These are phyloP conservation scores for Drosophila mimetica DNA, from an alignment of 2,888 invertebrate genomes.

Conservation along the genomic window DNA sequence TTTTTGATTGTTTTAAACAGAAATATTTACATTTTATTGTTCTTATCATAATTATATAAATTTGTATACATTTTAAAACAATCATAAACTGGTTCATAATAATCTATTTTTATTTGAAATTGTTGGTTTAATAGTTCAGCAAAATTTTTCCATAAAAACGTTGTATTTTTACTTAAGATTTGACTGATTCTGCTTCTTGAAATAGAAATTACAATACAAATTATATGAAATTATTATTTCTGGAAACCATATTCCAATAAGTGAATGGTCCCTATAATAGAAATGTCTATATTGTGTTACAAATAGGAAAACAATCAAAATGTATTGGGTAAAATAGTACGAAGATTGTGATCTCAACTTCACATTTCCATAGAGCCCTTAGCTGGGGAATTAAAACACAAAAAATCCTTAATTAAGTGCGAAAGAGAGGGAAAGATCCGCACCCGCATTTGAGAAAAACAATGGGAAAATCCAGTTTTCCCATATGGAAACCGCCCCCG, in stretches of 20 bases:
- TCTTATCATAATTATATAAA: no score
- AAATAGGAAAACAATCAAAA: no score
- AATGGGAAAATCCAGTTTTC: slow-evolving; percentile 18
- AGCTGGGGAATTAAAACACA: slow-evolving; percentile 14
- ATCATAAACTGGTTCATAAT: no score
- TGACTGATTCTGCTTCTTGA: no score
- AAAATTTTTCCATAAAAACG: no score
- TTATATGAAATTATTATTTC: no score
- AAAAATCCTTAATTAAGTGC: slow-evolving; percentile 4
- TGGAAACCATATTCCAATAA: neutral
- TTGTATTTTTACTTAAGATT: neutral
- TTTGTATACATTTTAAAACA: no score
- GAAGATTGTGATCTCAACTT: neutral
- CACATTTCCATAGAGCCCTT: neutral
- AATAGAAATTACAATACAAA: no score
- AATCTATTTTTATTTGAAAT: no score
- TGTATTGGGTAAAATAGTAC: no score
- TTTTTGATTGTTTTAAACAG: neutral
- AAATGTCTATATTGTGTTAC: no score
- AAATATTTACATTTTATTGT: neutral
- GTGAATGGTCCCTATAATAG: neutral
- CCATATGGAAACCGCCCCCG: slow-evolving; percentile 48
- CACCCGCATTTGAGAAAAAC: slow-evolving; percentile 27
- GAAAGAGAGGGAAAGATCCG: slow-evolving; percentile 22
- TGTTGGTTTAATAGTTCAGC: no score